Evolutionary conservation across 2,888 invertebrate species (phyloP).

Genomic region (Acrobasis repandana): DNA sequence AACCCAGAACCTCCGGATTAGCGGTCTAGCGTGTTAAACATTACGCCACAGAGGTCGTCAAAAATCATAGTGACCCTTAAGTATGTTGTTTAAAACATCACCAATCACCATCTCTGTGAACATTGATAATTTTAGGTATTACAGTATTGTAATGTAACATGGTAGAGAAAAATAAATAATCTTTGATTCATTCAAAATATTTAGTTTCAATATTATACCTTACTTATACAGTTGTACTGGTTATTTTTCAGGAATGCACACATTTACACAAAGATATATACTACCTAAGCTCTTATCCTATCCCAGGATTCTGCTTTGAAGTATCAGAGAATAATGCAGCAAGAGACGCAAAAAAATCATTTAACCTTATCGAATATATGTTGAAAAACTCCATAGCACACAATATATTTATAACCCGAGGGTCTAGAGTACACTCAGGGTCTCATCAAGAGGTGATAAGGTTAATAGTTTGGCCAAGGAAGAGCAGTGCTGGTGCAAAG

Average conservation of each 20-base stretch:
- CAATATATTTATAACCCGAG: slow-evolving; percentile 88
- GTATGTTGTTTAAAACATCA: no score
- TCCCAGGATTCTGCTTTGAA: slow-evolving; percentile 87
- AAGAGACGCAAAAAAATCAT: slow-evolving; percentile 60
- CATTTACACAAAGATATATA: slow-evolving; percentile 79
- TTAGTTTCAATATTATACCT: no score
- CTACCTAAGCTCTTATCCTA: slow-evolving; percentile 80
- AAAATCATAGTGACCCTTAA: no score
- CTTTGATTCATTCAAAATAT: no score
- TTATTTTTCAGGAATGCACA: slow-evolving; percentile 81
- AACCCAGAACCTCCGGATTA: no score
- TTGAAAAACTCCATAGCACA: slow-evolving; percentile 86
- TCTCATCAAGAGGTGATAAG: slow-evolving; percentile 66
- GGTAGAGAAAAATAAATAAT: no score
- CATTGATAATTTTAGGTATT: no score
- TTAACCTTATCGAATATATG: slow-evolving; percentile 80
- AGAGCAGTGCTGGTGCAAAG: slow-evolving; percentile 81
- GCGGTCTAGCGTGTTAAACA: no score
- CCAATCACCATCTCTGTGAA: no score
- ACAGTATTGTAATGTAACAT: no score
- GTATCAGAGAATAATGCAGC: slow-evolving; percentile 57
- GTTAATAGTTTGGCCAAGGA: slow-evolving; percentile 86
- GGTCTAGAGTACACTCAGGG: slow-evolving; percentile 46
- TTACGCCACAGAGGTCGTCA: no score
- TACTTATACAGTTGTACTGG: slow-evolving; percentile 1